Conservation (phyloP, 2,797 vertebrate genomes). For the Emydoidea blandingii region DNA sequence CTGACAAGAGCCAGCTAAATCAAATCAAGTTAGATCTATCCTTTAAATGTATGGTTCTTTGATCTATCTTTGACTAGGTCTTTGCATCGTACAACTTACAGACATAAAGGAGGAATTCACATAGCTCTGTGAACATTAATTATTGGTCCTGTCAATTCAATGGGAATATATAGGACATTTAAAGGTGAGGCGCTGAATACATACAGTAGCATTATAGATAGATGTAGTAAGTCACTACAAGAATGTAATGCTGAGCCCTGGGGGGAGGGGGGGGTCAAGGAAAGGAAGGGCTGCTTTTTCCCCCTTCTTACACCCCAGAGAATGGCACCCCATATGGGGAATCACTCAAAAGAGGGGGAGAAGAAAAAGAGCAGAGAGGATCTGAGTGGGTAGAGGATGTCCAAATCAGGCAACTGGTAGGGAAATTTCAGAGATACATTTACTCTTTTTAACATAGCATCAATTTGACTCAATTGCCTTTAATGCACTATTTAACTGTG, state of each 20-base stretch:
- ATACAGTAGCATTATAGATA: background rate
- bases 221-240: background rate
- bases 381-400: background rate
- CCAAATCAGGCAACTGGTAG: background rate
- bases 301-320: no score
- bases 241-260: no score
- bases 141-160: background rate
- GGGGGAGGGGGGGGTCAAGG: no score
- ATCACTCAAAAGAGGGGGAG: no score
- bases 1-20: background rate
- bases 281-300: no score
- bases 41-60: no score
- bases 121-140: background rate
- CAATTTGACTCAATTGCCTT: no score
- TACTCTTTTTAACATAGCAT: background rate
- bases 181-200: background rate
- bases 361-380: no score
- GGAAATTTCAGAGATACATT: background rate
- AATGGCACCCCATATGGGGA: no score
- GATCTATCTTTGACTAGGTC: no score
- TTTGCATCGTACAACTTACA: background rate
- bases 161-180: background rate
- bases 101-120: fast-evolving
- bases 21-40: no score
- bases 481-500: no score